Base-by-base conservation (phyloP, 2,888 invertebrate genomes). In the Cephus rjabovi region DNA sequence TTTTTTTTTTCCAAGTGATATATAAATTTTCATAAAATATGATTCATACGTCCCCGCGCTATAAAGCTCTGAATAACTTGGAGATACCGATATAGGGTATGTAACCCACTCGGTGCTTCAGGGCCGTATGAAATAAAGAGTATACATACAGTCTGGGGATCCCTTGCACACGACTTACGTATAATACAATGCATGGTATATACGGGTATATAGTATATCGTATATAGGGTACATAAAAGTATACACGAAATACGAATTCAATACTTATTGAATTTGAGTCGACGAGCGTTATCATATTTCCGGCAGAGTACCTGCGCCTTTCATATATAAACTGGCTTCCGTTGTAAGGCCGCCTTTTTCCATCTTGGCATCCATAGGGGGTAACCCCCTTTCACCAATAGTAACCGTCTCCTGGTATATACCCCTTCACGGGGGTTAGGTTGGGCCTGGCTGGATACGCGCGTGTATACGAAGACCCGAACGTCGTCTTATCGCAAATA, bases 161-260 rank as follows among this genome's bases (percentile, higher is more conserved):
- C 23, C 2, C 23, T 56, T 56, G 56, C 56, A 9, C 23, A 23
- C 56, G 56, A 56, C 56, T 40, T 40, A 56, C 2, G 23, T 56
- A 56, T 23, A 56, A 56, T 56, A 56, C 56, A 56, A 56, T 23
- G 56, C 56, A 56, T 23, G 9, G 11, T 71, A 31, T 71, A 31
- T 71, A 71, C 12, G 6, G 6, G 12, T 71, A 71, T 34, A 31
- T 30, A n/a, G n/a, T n/a, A 30, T 33, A 71, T 71, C 33, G 31
- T 12, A 71, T 71, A 71, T 12, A 12, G 71, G 12, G 12, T 69
- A 23, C 68, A 30, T 73, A 78, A 80, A 81, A 81, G 79, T 79
- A 78, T 81, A 78, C 31, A 73, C 79, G 76, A 82, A 86, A 85
- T 82, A 83, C 80, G 80, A 86, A 87, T 82, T 83, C 83, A 84